Percentiles rank a stretch among this genome's conserved stretches.
phyloP scores from a whole-genome alignment of 2,797 vertebrate genomes.

The Paedocypris micromegethes region DNA sequence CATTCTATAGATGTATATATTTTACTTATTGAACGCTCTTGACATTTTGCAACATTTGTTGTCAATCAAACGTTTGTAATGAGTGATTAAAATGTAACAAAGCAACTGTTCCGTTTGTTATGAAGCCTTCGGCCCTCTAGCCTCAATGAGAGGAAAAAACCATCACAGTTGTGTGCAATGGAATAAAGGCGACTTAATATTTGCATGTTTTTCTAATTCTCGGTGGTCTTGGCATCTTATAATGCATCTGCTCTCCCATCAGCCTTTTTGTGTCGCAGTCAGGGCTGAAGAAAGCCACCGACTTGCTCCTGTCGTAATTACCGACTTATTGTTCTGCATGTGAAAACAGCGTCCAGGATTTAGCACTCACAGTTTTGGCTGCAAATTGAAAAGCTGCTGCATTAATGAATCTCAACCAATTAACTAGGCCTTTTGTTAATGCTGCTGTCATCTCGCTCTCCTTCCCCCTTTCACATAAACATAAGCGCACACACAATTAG shows the following conservation, averaged over 20 bases:
- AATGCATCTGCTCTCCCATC: not conserved
- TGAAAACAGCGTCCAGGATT: constrained; percentile 59
- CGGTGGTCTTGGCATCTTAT: constrained; percentile 6
- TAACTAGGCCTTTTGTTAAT: constrained; percentile 63
- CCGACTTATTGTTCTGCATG: constrained; percentile 44
- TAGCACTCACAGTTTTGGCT: constrained; percentile 62
- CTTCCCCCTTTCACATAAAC: constrained; percentile 24
- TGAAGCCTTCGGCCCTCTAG: too few relatives aligned
- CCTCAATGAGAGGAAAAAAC: too few relatives aligned
- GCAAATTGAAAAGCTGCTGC: constrained; percentile 76
- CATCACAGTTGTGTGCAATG: too few relatives aligned
- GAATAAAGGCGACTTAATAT: not conserved
- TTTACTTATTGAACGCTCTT: too few relatives aligned
- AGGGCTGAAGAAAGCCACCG: constrained; percentile 21
- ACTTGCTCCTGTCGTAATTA: constrained; percentile 46
- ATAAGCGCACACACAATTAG: constrained; percentile 24
- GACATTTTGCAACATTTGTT: too few relatives aligned
- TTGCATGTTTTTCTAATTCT: not conserved
- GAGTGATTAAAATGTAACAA: too few relatives aligned
- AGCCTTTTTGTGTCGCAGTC: constrained; percentile 13
- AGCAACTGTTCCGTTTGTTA: too few relatives aligned
- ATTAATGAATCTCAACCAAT: constrained; percentile 78
- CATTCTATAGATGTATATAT: too few relatives aligned
- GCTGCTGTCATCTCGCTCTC: constrained; percentile 40
- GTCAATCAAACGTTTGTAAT: too few relatives aligned